Percentiles rank a stretch among this genome's conserved stretches.
phyloP scores from a whole-genome alignment of 2,113 vertebrate genomes.

The Pao palembangensis region DNA sequence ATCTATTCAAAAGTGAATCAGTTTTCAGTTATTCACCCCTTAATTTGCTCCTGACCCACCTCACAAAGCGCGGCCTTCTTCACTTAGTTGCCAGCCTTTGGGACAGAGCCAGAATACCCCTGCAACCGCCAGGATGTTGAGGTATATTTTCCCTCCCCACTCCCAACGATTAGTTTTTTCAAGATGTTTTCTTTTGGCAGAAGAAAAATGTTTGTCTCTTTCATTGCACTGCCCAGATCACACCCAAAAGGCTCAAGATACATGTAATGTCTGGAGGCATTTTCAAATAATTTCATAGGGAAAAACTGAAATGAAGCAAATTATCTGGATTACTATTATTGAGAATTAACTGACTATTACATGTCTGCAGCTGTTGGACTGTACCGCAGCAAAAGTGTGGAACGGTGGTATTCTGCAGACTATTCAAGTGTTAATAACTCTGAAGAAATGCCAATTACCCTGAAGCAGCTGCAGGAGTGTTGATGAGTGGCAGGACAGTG shows the following conservation, averaged over 20 bases:
- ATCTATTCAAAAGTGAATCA: constrained; percentile 7
- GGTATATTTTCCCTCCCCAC: constrained; percentile 65
- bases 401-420: background rate
- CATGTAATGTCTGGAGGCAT: background rate
- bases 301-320: background rate
- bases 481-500: constrained; percentile 23
- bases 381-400: background rate
- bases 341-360: background rate
- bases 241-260: constrained; percentile 21
- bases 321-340: background rate
- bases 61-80: constrained; percentile 67
- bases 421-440: background rate
- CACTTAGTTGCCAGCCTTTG: constrained; percentile 47
- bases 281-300: background rate
- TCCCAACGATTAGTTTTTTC: constrained; percentile 46
- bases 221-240: constrained; percentile 21
- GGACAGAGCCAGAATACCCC: constrained; percentile 55
- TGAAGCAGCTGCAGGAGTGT: background rate
- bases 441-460: constrained; percentile 3
- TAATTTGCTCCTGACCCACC: constrained; percentile 15
- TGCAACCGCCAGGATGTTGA: constrained; percentile 62
- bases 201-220: constrained; percentile 50
- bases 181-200: constrained; percentile 58
- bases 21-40: background rate
- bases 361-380: background rate